These are phyloP conservation scores for Syritta pipiens DNA, from an alignment of 2,888 invertebrate genomes.

Conservation along the genomic window DNA sequence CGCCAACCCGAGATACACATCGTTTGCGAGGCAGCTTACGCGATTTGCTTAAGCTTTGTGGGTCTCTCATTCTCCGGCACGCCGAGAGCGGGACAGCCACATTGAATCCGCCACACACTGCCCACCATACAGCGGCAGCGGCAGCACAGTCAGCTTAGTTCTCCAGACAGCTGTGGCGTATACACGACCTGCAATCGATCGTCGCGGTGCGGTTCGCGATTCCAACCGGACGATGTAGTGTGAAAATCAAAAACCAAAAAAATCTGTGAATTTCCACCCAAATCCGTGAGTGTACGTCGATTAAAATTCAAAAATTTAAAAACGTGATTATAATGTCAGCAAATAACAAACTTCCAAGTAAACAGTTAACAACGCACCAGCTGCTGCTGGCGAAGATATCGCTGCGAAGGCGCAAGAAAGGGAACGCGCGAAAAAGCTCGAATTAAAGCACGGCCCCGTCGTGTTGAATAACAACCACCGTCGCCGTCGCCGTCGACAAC, in stretches of 20 bases:
- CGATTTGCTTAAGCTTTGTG: slow-evolving; percentile 1
- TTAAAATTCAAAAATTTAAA: slow-evolving; percentile 7
- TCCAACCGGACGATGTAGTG: slow-evolving; percentile 45
- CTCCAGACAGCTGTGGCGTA: slow-evolving; percentile 43
- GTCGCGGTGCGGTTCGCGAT: no score
- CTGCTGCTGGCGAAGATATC: slow-evolving; percentile 54
- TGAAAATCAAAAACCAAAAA: no score
- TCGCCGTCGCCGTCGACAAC: slow-evolving; percentile 43
- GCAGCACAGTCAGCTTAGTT: slow-evolving; percentile 54
- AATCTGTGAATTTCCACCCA: not conserved
- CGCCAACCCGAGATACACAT: not conserved
- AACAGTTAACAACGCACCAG: slow-evolving; percentile 65
- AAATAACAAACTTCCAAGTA: slow-evolving; percentile 47
- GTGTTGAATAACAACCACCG: slow-evolving; percentile 19
- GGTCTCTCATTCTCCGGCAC: slow-evolving; percentile 29
- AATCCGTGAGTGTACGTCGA: not conserved
- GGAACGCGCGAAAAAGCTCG: slow-evolving; percentile 65
- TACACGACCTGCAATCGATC: slow-evolving; percentile 23
- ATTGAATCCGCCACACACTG: slow-evolving; percentile 29
- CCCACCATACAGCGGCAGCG: no score
- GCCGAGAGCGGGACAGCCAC: slow-evolving; percentile 54
- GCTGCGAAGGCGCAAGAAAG: slow-evolving; percentile 57
- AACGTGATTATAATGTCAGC: slow-evolving; percentile 62
- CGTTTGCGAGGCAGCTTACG: not conserved
- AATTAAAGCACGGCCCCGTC: slow-evolving; percentile 20